Evolutionary conservation across 2,797 vertebrate genomes (phyloP).

Genomic region (Falco concolor): DNA sequence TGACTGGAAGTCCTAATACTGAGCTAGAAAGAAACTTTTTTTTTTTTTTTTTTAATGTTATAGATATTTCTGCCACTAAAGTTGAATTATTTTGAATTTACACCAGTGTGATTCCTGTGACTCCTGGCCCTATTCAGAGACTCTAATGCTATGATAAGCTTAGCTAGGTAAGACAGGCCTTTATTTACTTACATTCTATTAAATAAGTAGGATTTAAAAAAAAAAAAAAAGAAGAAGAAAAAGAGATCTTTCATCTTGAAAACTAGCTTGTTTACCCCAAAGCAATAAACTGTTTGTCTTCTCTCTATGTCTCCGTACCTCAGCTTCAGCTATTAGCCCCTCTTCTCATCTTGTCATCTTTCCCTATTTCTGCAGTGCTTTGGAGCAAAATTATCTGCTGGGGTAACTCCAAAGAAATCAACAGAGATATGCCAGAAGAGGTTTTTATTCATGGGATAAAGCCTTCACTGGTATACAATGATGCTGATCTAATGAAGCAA

Average conservation of each 20-base stretch:
- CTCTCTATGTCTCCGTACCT: not conserved
- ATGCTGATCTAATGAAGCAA: not conserved
- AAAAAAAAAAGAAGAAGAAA: not conserved
- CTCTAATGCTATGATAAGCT: not conserved
- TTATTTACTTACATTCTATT: not conserved
- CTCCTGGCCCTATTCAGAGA: not conserved
- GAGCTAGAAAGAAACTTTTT: not conserved
- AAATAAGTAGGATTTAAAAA: not conserved
- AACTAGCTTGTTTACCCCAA: not conserved
- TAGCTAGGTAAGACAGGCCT: not conserved
- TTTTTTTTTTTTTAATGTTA: not conserved
- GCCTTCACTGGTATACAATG: not conserved
- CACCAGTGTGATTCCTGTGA: not conserved
- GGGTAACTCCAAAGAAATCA: not conserved
- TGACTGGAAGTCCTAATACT: not conserved
- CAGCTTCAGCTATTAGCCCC: not conserved
- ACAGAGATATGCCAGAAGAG: not conserved
- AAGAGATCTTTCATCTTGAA: not conserved
- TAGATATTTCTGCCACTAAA: not conserved
- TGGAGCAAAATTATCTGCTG: not conserved
- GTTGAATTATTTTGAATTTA: not conserved
- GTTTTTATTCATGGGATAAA: not conserved
- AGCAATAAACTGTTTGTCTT: not conserved
- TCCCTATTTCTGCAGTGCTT: not conserved
- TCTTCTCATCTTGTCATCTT: not conserved